Evolutionary conservation across 2,888 invertebrate genomes (phyloP), one percentile per base, ranked within the genome.

Genomic region (Napeogenes inachia): DNA sequence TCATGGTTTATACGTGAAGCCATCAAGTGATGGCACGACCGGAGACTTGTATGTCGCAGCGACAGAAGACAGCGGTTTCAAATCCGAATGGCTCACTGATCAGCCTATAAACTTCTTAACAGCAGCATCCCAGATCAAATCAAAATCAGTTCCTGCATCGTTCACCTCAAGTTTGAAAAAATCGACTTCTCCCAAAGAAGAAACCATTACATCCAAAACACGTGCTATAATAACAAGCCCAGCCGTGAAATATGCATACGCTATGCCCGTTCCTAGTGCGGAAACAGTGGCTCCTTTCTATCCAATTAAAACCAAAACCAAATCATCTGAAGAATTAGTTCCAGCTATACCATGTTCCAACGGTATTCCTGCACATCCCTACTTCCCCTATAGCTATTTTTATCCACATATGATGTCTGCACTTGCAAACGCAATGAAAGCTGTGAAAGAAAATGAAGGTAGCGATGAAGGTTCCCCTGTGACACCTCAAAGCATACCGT

Each of bases 21-120:
- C 89, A 2, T 90, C 90, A 2, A 68, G 68, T 4, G 89, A 90
- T 63, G 89, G 89, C 0, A 79, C 80, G 5, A 87, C 88, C 0
- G 90, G 90, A 33, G 90, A 90, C 67, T 75, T 90, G 10, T 89
- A 85, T 73, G 89, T 90, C 1, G 89, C 90, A 5, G 90, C 90
- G 2, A 76, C 89, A 6, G 90, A 90, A 73, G 87, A 89, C 53
- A 82, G 70, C 53, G 89, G 87, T 30, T 74, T 79, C 2, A 84
- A 82, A 59, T 74, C 86, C 0, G 85, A 88, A 64, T 90, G 89
- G 89, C 74, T 87, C 4, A 84, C 84, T 0, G 89, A 89, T 57
- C 81, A 86, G 33, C 83, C 88, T 0, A 68, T 89, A 38, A 88
- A 81, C 73, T 84, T 87, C 68, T 67, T 89, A 42, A 76, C 82